phyloP scores from a whole-genome alignment of 2,888 invertebrate genomes.

The Cenopis cana region DNA sequence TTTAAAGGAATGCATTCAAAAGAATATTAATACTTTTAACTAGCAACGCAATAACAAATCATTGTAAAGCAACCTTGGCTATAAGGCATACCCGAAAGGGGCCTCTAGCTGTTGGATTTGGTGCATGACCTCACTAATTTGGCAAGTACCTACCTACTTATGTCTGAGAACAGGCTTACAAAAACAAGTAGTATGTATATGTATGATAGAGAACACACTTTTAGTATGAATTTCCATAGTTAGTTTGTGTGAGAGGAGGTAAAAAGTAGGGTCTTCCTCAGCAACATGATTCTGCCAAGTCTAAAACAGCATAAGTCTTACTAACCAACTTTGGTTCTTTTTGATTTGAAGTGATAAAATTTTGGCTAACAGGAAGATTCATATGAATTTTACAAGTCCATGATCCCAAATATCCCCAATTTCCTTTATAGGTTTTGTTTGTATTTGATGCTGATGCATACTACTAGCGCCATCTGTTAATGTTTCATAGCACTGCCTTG shows the following conservation, averaged over 20 bases:
- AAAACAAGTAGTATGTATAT: background rate
- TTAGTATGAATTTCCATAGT: background rate
- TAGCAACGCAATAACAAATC: constrained; percentile 1
- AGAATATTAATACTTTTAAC: background rate
- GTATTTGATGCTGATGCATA: constrained; percentile 13
- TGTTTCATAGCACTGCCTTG: constrained; percentile 37
- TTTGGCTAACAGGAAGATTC: background rate
- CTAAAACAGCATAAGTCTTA: background rate
- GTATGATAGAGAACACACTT: background rate
- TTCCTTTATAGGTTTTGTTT: background rate
- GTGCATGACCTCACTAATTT: constrained; percentile 53
- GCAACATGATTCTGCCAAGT: background rate
- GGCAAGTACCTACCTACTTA: constrained; percentile 40
- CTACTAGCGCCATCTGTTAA: constrained; percentile 50
- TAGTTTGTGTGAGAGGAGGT: background rate
- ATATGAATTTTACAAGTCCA: background rate
- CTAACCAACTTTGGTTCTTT: background rate
- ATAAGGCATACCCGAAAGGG: constrained; percentile 53
- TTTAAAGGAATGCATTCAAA: background rate
- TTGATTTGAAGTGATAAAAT: background rate
- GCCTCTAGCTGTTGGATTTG: constrained; percentile 54
- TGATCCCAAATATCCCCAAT: constrained; percentile 1
- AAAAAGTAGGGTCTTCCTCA: constrained; percentile 4
- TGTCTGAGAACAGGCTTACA: constrained; percentile 26
- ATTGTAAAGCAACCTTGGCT: constrained; percentile 50